Conservation (phyloP, 1,140 invertebrate genomes). For the Macrotrachela quadricornifera region DNA sequence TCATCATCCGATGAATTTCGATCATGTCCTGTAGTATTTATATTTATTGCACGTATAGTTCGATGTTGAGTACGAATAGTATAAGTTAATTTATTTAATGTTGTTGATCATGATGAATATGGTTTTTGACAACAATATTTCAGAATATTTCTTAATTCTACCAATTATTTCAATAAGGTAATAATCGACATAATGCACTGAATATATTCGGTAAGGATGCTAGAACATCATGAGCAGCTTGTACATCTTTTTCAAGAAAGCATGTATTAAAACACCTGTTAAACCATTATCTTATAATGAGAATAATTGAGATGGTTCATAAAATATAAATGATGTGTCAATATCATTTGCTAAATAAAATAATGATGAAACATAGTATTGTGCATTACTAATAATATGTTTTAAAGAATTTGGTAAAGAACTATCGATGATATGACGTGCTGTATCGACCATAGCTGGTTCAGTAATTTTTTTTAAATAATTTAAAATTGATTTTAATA, state of each 20-base stretch:
- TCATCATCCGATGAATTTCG: too few relatives aligned
- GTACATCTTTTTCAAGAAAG: constrained; percentile 62
- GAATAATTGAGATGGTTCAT: constrained; percentile 63
- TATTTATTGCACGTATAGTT: neutral
- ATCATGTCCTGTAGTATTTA: too few relatives aligned
- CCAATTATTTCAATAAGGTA: constrained; percentile 29
- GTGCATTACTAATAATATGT: constrained; percentile 72
- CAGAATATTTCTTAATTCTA: constrained; percentile 56
- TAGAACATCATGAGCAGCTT: constrained; percentile 64
- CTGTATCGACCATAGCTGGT: constrained; percentile 34
- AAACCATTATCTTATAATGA: constrained; percentile 58
- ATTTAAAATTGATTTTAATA: constrained; percentile 68
- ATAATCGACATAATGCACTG: constrained; percentile 71
- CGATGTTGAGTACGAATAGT: too few relatives aligned
- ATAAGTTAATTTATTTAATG: neutral
- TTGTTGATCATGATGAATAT: constrained; percentile 39
- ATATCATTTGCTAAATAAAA: too few relatives aligned
- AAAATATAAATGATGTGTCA: too few relatives aligned
- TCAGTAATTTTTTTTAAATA: constrained; percentile 57
- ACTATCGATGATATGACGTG: constrained; percentile 47
- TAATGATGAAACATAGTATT: constrained; percentile 69
- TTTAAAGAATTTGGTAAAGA: constrained; percentile 56
- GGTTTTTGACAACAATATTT: constrained; percentile 56
- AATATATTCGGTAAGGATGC: constrained; percentile 72
- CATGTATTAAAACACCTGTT: constrained; percentile 67